Evolutionary conservation across 1,140 invertebrate species (phyloP), one percentile per base, ranked within the genome.

Genomic region (Drosophila pruinosa): DNA sequence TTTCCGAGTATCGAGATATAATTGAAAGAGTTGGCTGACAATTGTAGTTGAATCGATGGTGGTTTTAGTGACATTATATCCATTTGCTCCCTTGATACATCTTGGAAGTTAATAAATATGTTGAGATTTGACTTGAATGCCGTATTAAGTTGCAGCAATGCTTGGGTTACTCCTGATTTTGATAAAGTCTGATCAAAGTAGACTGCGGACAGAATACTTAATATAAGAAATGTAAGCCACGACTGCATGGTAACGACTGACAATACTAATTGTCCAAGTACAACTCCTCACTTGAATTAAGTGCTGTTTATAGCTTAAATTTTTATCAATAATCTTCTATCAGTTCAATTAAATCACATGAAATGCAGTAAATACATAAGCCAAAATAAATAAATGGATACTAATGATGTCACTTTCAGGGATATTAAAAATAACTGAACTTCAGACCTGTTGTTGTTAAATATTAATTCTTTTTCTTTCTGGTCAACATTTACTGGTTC

Each of bases 81-180:
- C 3, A 39, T 0, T 5, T 3, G 14, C 1, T 28, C 41, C 4
- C 56, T 36, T 10, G 67, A 38, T 4, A n/a, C 31, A 12, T 34
- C 31, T 4, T 34, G n/a, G 3, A 34, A 12, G 8, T 83, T 61
- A 0, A 85, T 36, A 2, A 79, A 56, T n/a, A 83, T 45, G 41
- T 83, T 79, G 0, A 85, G 64, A 6, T 62, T 22, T 3, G 8
- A 59, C n/a, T 45, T 19, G 22, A 65, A 43, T 2, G 8, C 58
- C 0, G 2, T 0, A 10, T 85, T 79, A 2, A 85, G 54, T 31
- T 62, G 21, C 1, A 6, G 48, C 3, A 83, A 3, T 0, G 41
- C 17, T 21, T 57, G 8, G 1, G 8, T 12, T 3, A 54, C 3
- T 17, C 22, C 14, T 10, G 4, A n/a, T 2, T n/a, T n/a, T n/a